phyloP scores from a whole-genome alignment of 1,140 invertebrate species.

The Penaeus indicus region DNA sequence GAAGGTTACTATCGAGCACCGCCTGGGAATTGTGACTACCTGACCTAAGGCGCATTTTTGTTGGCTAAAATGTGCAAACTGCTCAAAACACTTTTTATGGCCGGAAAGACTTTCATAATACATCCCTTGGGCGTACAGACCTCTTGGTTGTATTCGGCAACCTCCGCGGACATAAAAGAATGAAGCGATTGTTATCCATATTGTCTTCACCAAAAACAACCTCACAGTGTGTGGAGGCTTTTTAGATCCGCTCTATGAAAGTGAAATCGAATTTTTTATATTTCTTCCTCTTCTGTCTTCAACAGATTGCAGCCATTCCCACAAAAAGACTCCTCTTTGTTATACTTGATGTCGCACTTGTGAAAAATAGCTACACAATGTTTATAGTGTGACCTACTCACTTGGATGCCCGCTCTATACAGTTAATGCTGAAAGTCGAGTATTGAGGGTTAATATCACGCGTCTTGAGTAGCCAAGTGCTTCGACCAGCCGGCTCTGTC shows the following conservation, averaged over 20 bases:
- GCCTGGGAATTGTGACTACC: slow-evolving; percentile 38
- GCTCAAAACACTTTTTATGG: neutral
- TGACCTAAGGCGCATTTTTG: slow-evolving; percentile 7
- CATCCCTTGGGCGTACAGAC: neutral
- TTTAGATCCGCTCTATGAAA: too few species aligned
- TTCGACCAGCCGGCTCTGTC: too few species aligned
- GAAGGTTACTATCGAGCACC: slow-evolving; percentile 48
- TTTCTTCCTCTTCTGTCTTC: too few species aligned
- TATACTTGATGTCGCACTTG: slow-evolving; percentile 15
- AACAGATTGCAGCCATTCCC: too few species aligned
- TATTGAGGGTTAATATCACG: slow-evolving; percentile 21
- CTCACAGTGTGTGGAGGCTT: too few species aligned
- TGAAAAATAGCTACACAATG: slow-evolving; percentile 42
- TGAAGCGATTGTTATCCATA: too few species aligned
- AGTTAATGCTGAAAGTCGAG: slow-evolving; percentile 30
- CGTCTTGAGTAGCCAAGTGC: too few species aligned
- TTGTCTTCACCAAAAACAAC: too few species aligned
- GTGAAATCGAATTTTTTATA: too few species aligned
- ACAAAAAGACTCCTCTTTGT: too few species aligned
- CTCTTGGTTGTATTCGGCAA: neutral
- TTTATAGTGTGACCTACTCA: slow-evolving; percentile 46
- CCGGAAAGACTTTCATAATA: neutral
- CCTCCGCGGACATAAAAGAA: too few species aligned
- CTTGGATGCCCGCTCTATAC: slow-evolving; percentile 35
- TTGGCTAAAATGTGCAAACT: neutral